Base-by-base conservation (phyloP, 2,888 invertebrate species). In the Pseudococcus jackbeardsleyi region DNA sequence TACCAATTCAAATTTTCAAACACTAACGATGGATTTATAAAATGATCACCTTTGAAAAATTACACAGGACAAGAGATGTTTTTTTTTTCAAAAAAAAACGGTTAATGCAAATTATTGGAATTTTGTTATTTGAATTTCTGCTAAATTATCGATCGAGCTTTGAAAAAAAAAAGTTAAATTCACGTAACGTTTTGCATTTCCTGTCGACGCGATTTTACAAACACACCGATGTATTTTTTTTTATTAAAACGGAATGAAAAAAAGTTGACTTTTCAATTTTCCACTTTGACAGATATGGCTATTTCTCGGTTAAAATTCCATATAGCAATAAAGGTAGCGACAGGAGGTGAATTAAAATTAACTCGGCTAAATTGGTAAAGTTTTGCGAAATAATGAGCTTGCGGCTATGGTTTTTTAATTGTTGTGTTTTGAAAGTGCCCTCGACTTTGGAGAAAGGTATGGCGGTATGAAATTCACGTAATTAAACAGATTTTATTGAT, bases 401-500 rank as follows among this genome's bases (percentile, higher is more conserved):
- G 59, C 59, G 59, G 59, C 19, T n/a, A 19, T 59, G 19, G 59
- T 59, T 59, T 59, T 59, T 59, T 59, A 59, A 59, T 59, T 19
- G 59, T 59, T 19, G 59, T 6, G 19, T 59, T 50, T 59, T 59
- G 19, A 59, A 59, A 59, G 19, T 59, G 59, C 8, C 59, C 59
- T 59, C 54, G 54, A 59, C 19, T 5, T 19, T 59, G 19, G 7
- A 19, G 59, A 59, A 54, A 59, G 59, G 59, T 59, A 19, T 19
- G 0, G 59, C 4, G 19, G 19, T 59, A 59, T 6, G 59, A 59
- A 59, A 59, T 59, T 59, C 19, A 72, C 68, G 22, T 33, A 33
- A 72, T 72, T 72, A 72, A 72, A 72, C 68, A 72, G 22, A 72
- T 72, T 72, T 33, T 72, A 72, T 72, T 72, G 68, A 72, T 72